phyloP scores from a whole-genome alignment of 2,113 vertebrate genomes.

The Syngnathus typhle region DNA sequence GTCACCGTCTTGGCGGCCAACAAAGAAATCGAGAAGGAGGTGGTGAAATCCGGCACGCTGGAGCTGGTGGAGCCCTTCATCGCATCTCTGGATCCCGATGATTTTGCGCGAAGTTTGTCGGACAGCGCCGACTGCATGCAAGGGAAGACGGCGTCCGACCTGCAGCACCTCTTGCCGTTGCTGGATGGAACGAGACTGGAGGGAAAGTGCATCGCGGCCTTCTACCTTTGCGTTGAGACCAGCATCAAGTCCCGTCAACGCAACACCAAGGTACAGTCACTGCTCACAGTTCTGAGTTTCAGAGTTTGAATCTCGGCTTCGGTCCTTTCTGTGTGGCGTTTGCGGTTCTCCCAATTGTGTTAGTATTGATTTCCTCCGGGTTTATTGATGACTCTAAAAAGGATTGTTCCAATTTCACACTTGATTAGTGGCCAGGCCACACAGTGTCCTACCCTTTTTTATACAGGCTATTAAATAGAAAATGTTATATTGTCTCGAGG shows the following conservation, averaged over 20 bases:
- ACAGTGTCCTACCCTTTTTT: too few species aligned
- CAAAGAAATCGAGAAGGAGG: conserved; percentile 90
- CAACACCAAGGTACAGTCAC: conserved; percentile 83
- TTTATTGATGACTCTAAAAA: too few species aligned
- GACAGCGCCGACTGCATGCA: conserved; percentile 85
- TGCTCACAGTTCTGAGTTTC: not conserved
- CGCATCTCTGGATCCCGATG: conserved; percentile 84
- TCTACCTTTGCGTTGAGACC: conserved; percentile 89
- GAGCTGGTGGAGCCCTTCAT: conserved; percentile 95
- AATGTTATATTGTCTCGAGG: too few species aligned
- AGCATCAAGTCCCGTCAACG: conserved; percentile 89
- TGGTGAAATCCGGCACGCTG: conserved; percentile 91
- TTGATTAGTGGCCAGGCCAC: too few species aligned
- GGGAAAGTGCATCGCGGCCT: conserved; percentile 91
- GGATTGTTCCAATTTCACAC: too few species aligned
- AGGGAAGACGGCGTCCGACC: conserved; percentile 82
- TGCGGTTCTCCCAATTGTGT: too few species aligned
- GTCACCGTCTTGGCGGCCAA: conserved; percentile 87
- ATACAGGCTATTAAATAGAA: too few species aligned
- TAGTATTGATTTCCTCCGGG: too few species aligned
- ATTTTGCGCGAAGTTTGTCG: conserved; percentile 79
- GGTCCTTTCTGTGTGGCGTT: too few species aligned
- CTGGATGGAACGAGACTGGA: conserved; percentile 88
- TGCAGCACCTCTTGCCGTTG: conserved; percentile 85
- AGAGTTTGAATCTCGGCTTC: too few species aligned